Evolutionary conservation across 2,797 vertebrate genomes (phyloP).

Genomic region (Etheostoma perlongum): DNA sequence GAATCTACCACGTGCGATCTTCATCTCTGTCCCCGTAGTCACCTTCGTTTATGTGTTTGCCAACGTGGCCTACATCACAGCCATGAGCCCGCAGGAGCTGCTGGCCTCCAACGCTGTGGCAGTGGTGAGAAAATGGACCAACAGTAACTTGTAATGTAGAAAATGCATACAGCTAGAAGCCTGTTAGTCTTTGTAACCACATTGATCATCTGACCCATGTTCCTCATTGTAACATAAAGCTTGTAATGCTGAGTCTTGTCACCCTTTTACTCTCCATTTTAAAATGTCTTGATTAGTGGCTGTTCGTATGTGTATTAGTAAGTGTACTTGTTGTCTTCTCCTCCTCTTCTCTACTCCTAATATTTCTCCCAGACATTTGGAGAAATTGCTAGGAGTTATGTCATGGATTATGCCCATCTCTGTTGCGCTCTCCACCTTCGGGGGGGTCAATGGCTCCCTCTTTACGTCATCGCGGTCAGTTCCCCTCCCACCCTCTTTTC

Average conservation of each 20-base stretch:
- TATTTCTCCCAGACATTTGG: conserved; percentile 87
- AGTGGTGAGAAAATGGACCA: conserved; percentile 80
- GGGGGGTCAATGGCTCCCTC: conserved; percentile 92
- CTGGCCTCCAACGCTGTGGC: conserved; percentile 89
- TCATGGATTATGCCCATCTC: conserved; percentile 93
- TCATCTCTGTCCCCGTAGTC: conserved; percentile 91
- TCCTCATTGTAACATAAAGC: background rate
- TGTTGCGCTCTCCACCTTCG: conserved; percentile 91
- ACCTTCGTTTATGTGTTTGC: conserved; percentile 90
- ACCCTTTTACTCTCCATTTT: background rate
- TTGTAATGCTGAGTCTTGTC: background rate
- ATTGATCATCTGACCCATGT: background rate
- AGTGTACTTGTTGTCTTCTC: conserved; percentile 19
- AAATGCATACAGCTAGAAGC: background rate
- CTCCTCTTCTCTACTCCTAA: conserved; percentile 29
- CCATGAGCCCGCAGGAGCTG: conserved; percentile 90
- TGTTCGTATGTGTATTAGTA: conserved; percentile 5
- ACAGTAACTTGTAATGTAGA: background rate
- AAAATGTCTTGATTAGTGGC: background rate
- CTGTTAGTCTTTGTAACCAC: background rate
- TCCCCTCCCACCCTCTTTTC: background rate
- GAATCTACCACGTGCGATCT: conserved; percentile 90
- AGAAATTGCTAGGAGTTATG: conserved; percentile 91
- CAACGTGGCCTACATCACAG: conserved; percentile 89
- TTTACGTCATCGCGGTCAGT: conserved; percentile 91